These are phyloP conservation scores for Porites australiensis DNA, from an alignment of 64 coral and sea anemone genomes.

Conservation along the genomic window DNA sequence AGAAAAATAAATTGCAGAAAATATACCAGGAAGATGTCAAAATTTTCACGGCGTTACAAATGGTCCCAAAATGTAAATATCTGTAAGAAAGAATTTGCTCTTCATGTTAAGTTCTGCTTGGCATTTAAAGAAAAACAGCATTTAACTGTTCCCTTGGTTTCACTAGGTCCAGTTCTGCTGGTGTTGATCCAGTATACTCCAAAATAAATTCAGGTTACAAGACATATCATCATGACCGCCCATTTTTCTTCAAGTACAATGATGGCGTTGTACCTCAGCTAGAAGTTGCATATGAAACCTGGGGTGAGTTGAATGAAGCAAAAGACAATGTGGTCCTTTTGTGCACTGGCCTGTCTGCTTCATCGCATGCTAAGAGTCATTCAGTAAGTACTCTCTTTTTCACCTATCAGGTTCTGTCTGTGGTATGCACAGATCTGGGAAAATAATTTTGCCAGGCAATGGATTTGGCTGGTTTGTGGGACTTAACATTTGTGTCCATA, in stretches of 20 bases:
- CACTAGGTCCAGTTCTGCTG: constrained; percentile 75
- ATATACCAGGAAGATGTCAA: too few relatives aligned
- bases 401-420: too few relatives aligned
- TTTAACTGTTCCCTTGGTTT: background rate
- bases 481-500: too few relatives aligned
- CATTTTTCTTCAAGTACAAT: constrained; percentile 87
- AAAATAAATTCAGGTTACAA: constrained; percentile 90
- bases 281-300: constrained; percentile 90
- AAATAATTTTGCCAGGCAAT: too few relatives aligned
- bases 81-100: too few relatives aligned
- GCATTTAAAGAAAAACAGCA: background rate
- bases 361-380: constrained; percentile 96
- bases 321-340: constrained; percentile 91
- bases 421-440: too few relatives aligned
- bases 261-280: constrained; percentile 83
- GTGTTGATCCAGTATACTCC: constrained; percentile 87
- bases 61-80: too few relatives aligned
- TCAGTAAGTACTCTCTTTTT: constrained; percentile 26
- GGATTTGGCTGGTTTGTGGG: too few relatives aligned
- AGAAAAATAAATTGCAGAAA: too few relatives aligned
- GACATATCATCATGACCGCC: constrained; percentile 64
- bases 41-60: too few relatives aligned
- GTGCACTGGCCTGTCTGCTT: constrained; percentile 87
- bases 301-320: constrained; percentile 86
- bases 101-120: too few relatives aligned